phyloP scores from a whole-genome alignment of 1,140 invertebrate species.

The Drosophila bifasciata region DNA sequence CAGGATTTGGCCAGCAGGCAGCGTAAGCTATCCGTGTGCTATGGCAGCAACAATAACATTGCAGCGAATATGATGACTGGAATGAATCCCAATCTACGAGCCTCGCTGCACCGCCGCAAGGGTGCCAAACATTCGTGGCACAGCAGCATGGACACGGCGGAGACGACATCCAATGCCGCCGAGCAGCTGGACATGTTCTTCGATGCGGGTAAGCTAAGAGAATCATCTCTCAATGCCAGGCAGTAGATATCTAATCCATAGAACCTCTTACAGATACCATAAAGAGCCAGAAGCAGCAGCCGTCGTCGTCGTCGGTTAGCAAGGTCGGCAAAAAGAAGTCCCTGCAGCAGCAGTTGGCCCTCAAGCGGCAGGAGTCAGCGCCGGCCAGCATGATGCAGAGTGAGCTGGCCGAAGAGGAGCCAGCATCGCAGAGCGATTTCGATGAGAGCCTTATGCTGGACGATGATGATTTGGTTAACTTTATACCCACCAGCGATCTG shows the following conservation, averaged over 20 bases:
- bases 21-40: constrained; percentile 75
- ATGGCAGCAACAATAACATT: constrained; percentile 74
- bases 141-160: constrained; percentile 45
- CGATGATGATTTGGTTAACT: constrained; percentile 78
- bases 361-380: constrained; percentile 73
- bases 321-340: constrained; percentile 59
- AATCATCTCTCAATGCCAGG: not conserved
- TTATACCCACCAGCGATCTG: constrained; percentile 76
- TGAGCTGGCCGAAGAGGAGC: constrained; percentile 30
- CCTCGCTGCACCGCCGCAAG: constrained; percentile 57
- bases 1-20: constrained; percentile 62
- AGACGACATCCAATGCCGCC: not conserved
- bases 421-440: constrained; percentile 60
- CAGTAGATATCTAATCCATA: not conserved
- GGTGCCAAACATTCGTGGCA: constrained; percentile 67
- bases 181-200: constrained; percentile 65
- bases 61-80: constrained; percentile 45
- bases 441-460: constrained; percentile 77
- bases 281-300: constrained; percentile 37
- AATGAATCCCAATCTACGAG: constrained; percentile 16
- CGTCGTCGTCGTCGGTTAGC: not conserved
- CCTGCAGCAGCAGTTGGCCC: constrained; percentile 24
- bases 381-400: constrained; percentile 33
- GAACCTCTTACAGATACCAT: constrained; percentile 54
- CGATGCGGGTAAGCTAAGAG: constrained; percentile 47